Evolutionary conservation across 2,797 vertebrate species (phyloP).

Genomic region (Delichon dasypus): DNA sequence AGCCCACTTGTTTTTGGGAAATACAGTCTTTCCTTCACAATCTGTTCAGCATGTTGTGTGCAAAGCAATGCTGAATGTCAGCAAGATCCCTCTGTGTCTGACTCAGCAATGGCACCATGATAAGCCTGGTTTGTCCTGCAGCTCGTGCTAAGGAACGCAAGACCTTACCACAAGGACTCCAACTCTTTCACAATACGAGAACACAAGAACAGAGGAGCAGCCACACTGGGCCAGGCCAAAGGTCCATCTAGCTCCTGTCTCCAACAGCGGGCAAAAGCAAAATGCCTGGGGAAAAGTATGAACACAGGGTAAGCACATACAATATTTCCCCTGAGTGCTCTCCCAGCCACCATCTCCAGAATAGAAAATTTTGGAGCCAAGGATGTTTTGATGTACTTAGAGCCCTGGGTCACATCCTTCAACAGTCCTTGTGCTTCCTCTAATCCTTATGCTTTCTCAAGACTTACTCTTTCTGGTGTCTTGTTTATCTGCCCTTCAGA

Average conservation of each 20-base stretch:
- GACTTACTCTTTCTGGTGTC: neutral
- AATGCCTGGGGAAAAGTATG: conserved; percentile 58
- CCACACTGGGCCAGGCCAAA: conserved; percentile 57
- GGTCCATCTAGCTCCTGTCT: conserved; percentile 49
- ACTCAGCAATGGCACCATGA: conserved; percentile 20
- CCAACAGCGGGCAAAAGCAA: conserved; percentile 62
- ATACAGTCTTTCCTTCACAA: neutral
- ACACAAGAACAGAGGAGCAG: conserved; percentile 10
- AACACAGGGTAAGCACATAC: conserved; percentile 57
- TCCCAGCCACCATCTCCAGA: conserved; percentile 22
- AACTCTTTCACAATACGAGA: conserved; percentile 27
- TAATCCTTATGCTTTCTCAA: neutral
- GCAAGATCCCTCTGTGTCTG: conserved; percentile 14
- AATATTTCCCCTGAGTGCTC: conserved; percentile 48
- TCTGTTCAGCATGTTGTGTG: neutral
- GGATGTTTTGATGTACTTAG: conserved; percentile 14
- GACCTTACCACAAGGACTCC: conserved; percentile 36
- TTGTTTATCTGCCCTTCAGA: neutral
- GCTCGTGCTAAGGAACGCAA: neutral
- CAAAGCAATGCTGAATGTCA: neutral
- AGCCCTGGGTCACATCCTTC: neutral
- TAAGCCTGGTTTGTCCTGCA: conserved; percentile 1
- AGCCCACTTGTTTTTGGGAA: neutral
- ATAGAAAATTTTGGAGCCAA: conserved; percentile 36
- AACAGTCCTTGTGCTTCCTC: neutral